Percentiles rank a stretch among this genome's conserved stretches.
phyloP scores from a whole-genome alignment of 2,888 invertebrate species.

The Lasioglossum figueresi region DNA sequence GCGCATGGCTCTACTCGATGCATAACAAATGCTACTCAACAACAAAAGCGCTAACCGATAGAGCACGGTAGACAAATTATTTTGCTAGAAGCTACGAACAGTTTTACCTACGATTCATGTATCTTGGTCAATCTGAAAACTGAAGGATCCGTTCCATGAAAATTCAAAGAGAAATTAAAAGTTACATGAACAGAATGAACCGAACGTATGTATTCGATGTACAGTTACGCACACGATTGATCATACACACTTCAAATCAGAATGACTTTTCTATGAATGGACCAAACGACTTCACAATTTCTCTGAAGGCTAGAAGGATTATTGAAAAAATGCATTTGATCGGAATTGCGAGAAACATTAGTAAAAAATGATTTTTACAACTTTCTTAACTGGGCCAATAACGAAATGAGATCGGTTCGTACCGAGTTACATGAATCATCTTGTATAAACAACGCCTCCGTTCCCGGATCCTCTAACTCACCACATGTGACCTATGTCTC shows the following conservation, averaged over 20 bases:
- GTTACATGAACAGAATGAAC: too few species aligned
- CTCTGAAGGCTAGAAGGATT: too few species aligned
- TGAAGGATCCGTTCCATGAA: not conserved
- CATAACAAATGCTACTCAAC: not conserved
- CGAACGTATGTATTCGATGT: too few species aligned
- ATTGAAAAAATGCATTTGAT: too few species aligned
- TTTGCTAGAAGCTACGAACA: not conserved
- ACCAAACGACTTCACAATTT: too few species aligned
- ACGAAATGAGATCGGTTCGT: too few species aligned
- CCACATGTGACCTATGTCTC: slow-evolving; percentile 80
- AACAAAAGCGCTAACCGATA: not conserved
- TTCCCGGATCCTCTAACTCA: slow-evolving; percentile 71
- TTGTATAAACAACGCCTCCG: not conserved
- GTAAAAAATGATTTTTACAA: too few species aligned
- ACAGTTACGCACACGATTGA: too few species aligned
- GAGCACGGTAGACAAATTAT: not conserved
- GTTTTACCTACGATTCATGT: slow-evolving; percentile 4
- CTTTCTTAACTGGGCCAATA: too few species aligned
- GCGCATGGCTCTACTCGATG: not conserved
- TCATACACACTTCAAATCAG: too few species aligned
- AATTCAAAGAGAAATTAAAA: not conserved
- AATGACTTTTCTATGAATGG: too few species aligned
- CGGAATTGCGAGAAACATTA: too few species aligned
- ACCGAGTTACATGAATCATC: slow-evolving; percentile 11
- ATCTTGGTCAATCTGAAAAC: not conserved